A percentile compares a stretch with the other conserved stretches of the same genome.
phyloP scores from a whole-genome alignment of 1,140 invertebrate species.

The Lethrus apterus region DNA sequence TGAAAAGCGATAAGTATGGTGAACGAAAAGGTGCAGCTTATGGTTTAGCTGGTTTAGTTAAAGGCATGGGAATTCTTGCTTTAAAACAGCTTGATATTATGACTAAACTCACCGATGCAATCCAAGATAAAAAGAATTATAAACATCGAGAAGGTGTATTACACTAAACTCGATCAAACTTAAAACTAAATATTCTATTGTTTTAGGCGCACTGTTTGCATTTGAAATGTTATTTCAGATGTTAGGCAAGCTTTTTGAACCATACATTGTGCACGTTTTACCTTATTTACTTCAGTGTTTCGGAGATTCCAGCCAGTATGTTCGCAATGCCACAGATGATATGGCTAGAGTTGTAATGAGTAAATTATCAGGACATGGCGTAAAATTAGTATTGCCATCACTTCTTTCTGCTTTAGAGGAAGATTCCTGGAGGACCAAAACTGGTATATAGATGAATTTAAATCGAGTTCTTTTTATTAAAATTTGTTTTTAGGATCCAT shows the following conservation, averaged over 20 bases:
- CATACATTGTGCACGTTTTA: slow-evolving; percentile 95
- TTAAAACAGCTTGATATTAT: slow-evolving; percentile 95
- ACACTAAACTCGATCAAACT: neutral
- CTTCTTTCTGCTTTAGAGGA: slow-evolving; percentile 89
- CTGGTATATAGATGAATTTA: slow-evolving; percentile 51
- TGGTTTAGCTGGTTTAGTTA: slow-evolving; percentile 82
- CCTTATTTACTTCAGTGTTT: slow-evolving; percentile 93
- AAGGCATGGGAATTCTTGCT: slow-evolving; percentile 92
- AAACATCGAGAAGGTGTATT: slow-evolving; percentile 75
- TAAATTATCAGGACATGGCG: slow-evolving; percentile 91
- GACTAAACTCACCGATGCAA: slow-evolving; percentile 85
- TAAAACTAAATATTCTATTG: neutral
- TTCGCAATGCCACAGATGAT: slow-evolving; percentile 86
- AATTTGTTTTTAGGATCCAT: slow-evolving; percentile 67
- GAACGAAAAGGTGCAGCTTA: slow-evolving; percentile 89
- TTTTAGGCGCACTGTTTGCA: slow-evolving; percentile 83
- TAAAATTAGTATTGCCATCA: slow-evolving; percentile 90
- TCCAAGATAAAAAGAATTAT: slow-evolving; percentile 96
- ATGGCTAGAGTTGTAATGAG: slow-evolving; percentile 95
- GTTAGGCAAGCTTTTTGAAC: slow-evolving; percentile 93
- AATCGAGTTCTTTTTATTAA: neutral
- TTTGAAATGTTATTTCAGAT: slow-evolving; percentile 96
- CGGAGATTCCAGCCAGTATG: slow-evolving; percentile 89
- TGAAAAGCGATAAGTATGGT: slow-evolving; percentile 95
- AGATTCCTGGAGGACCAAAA: slow-evolving; percentile 98